These are phyloP conservation scores for Heteronetta atricapilla DNA, from an alignment of 2,113 vertebrate genomes.

Conservation along the genomic window DNA sequence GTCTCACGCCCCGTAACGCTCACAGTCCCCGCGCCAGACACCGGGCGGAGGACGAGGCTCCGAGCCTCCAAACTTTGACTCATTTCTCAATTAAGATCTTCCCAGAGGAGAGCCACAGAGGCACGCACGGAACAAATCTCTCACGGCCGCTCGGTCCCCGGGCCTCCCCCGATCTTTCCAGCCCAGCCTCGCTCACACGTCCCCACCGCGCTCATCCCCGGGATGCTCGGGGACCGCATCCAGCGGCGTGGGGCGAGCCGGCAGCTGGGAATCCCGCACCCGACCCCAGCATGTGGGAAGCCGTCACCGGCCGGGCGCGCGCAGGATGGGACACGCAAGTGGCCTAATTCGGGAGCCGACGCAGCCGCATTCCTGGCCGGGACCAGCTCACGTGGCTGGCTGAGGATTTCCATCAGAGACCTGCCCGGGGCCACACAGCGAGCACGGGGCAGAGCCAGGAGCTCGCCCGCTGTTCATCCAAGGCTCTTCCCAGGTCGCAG, in stretches of 20 bases:
- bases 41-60: neutral
- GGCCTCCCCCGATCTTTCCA: slow-evolving; percentile 5
- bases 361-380: neutral
- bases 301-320: neutral
- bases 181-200: neutral
- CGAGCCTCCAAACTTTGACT: slow-evolving; percentile 38
- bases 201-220: neutral
- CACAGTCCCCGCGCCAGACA: accelerated
- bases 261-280: slow-evolving; percentile 18
- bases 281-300: neutral
- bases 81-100: slow-evolving; percentile 52
- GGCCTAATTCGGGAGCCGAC: neutral
- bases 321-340: neutral
- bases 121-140: slow-evolving; percentile 31
- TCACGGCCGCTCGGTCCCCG: neutral
- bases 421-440: neutral
- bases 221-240: neutral
- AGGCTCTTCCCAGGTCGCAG: neutral
- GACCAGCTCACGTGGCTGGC: neutral
- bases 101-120: neutral
- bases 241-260: neutral
- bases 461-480: neutral
- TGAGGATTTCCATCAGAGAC: neutral
- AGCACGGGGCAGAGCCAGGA: neutral
- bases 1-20: neutral